Base-by-base conservation (phyloP, 2,888 invertebrate genomes). In the Drosophila demipolita region DNA sequence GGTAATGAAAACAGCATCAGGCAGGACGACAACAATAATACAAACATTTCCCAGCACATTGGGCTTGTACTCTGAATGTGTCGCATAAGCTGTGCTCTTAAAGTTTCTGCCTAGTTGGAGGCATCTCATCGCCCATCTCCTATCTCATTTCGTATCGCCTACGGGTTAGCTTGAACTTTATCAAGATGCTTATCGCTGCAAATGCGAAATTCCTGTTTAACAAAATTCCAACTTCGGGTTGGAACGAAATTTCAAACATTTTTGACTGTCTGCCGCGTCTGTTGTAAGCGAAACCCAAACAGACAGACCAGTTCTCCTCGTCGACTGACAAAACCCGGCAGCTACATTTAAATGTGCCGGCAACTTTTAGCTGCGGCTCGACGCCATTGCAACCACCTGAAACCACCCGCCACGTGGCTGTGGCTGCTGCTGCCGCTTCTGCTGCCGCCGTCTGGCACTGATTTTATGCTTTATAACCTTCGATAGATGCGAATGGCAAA, bases 381-480 rank as follows among this genome's bases (percentile, higher is more conserved):
- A 73, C 71, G 83, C 74, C 78, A 59, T 20, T 57, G 20, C 52
- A 64, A 60, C 72, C 52, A 66, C 61, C 73, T 66, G 80, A 52
- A 62, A 36, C 33, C 67, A 55, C 26, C 45, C 32, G 38, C 48
- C 66, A 53, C 61, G 64, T 66, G 80, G 54, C 55, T 23, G 23
- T 23, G 23, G 23, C 23, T 2, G 23, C 2, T 26, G 26, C 26
- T 45, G 23, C 7, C 20, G 23, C 15, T 45, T 17, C 38, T 63
- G 61, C 63, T 36, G 63, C 40, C 35, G 68, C 26, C 65, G 73
- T 80, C 82, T 91, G 90, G 90, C 91, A 87, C 89, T 91, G 91
- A 92, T 91, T 91, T 91, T 83, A 91, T 91, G 92, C 90, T 91
- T 91, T 92, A 91, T 92, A 91, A 92, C 91, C 91, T 84, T 87